These are phyloP conservation scores for Cryptotis parvus DNA, from an alignment of 2,113 vertebrate species.

Conservation along the genomic window DNA sequence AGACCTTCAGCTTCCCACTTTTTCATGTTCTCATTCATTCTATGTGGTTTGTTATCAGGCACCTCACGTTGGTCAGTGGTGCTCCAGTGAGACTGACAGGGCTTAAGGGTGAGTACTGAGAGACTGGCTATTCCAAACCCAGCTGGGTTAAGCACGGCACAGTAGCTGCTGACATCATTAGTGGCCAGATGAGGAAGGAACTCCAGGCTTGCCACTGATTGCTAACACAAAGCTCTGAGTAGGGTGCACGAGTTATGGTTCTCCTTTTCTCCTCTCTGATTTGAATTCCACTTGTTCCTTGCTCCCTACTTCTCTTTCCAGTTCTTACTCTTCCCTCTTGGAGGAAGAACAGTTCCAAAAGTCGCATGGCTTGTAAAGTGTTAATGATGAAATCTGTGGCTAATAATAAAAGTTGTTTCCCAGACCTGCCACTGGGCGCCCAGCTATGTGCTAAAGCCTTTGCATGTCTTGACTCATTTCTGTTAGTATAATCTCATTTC, in stretches of 20 bases:
- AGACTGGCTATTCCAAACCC: conserved; percentile 22
- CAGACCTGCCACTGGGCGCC: not conserved
- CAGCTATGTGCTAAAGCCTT: conserved; percentile 8
- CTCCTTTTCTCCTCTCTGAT: not conserved
- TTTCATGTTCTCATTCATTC: not conserved
- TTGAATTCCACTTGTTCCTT: not conserved
- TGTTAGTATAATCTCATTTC: conserved; percentile 12
- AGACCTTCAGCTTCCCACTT: not conserved
- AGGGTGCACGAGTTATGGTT: not conserved
- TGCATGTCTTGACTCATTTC: not conserved
- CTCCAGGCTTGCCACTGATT: not conserved
- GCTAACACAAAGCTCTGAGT: conserved; percentile 36
- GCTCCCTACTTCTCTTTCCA: not conserved
- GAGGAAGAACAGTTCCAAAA: too few relatives aligned
- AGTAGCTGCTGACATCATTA: not conserved
- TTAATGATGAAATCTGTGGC: not conserved
- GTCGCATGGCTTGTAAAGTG: not conserved
- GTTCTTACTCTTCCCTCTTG: not conserved
- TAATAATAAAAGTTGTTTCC: not conserved
- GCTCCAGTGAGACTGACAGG: not conserved
- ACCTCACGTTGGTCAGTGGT: not conserved
- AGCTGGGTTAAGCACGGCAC: conserved; percentile 18
- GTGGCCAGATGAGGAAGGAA: not conserved
- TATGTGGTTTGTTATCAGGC: not conserved
- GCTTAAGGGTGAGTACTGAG: not conserved